Percentiles rank a stretch among this genome's conserved stretches.
Conservation (phyloP, 2,113 vertebrate species). For the Caloenas nicobarica region DNA sequence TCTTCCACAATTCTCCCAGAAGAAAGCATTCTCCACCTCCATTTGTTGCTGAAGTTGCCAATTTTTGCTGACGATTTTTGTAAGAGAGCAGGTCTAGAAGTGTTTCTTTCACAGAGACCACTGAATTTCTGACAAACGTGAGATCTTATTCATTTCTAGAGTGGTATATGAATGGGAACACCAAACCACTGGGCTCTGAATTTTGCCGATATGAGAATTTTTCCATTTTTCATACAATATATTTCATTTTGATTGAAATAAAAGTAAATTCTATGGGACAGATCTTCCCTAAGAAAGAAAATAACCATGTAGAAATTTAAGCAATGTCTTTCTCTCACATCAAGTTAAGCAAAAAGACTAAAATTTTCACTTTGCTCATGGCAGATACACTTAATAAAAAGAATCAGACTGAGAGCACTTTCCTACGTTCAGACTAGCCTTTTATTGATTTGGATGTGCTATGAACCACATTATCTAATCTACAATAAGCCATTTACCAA, state of each 20-base stretch:
- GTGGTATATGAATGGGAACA: not conserved
- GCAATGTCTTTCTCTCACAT: not conserved
- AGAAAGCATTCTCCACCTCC: not conserved
- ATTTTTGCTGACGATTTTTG: not conserved
- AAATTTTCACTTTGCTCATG: constrained; percentile 32
- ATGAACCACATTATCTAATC: constrained; percentile 77
- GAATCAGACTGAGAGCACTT: constrained; percentile 57
- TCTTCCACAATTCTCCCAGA: not conserved
- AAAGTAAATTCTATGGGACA: not conserved
- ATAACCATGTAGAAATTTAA: not conserved
- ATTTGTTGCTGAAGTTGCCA: not conserved
- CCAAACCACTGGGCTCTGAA: not conserved
- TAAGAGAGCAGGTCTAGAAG: not conserved
- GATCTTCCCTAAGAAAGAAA: not conserved
- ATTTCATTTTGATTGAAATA: not conserved
- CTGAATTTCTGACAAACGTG: not conserved
- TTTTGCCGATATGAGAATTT: not conserved
- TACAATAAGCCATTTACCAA: constrained; percentile 77
- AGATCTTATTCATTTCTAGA: not conserved
- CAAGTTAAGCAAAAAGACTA: constrained; percentile 9
- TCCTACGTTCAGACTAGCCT: constrained; percentile 50
- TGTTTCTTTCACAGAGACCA: not conserved
- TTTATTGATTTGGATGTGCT: constrained; percentile 73
- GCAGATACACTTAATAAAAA: constrained; percentile 37
- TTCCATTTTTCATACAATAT: not conserved